Evolutionary conservation across 64 coral and sea anemone genomes (phyloP).

Genomic region (Pocillopora verrucosa): DNA sequence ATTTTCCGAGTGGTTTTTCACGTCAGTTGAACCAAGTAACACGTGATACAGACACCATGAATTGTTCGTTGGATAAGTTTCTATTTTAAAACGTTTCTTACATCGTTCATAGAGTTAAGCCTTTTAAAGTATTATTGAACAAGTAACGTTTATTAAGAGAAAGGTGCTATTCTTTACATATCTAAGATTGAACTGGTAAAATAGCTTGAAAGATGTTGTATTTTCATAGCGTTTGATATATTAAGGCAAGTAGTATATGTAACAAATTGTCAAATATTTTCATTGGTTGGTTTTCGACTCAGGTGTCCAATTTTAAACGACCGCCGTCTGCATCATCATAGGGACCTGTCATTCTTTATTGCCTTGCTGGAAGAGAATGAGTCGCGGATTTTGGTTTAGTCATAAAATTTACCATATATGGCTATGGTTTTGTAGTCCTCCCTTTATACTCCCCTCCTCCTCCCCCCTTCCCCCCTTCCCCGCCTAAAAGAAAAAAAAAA

Average conservation of each 20-base stretch:
- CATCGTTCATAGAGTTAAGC: background rate
- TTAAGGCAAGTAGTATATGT: background rate
- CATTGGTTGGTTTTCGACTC: background rate
- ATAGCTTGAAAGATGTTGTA: constrained; percentile 7
- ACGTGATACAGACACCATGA: constrained; percentile 17
- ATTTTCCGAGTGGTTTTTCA: constrained; percentile 96
- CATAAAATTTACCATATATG: too few relatives aligned
- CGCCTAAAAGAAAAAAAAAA: too few relatives aligned
- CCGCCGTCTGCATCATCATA: too few relatives aligned
- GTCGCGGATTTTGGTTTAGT: too few relatives aligned
- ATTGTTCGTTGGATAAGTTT: background rate
- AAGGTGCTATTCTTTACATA: background rate
- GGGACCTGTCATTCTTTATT: too few relatives aligned
- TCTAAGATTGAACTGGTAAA: background rate
- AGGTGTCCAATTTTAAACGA: too few relatives aligned
- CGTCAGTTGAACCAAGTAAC: constrained; percentile 67
- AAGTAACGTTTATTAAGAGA: background rate
- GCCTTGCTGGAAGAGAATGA: too few relatives aligned
- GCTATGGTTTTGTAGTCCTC: too few relatives aligned
- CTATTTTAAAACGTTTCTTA: background rate
- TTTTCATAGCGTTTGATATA: constrained; percentile 18
- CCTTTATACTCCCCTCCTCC: too few relatives aligned
- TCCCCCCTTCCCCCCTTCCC: too few relatives aligned
- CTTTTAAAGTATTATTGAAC: constrained; percentile 17
- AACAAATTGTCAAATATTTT: constrained; percentile 3